Base-by-base conservation (phyloP, 2,113 vertebrate species). In the Nerophis ophidion region DNA sequence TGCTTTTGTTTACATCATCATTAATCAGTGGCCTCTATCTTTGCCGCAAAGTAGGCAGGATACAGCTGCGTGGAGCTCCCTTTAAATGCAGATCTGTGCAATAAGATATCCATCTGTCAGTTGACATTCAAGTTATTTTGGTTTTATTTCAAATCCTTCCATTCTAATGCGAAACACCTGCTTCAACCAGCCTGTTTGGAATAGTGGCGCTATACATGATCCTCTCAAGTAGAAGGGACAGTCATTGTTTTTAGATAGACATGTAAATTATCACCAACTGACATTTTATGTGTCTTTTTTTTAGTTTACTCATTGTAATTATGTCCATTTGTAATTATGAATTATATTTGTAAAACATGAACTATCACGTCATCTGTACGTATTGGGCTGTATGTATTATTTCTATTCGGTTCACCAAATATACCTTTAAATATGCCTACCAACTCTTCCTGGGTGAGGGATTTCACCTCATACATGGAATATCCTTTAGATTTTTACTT, bases 1-100 rank as follows among this genome's bases (percentile, higher is more conserved):
- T 67, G 56, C 1, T 58, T 72, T 66, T 80, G 74, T 83, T 84
- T 81, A 85, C 80, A 80, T 66, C 40, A 26, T 48, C 34, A 61
- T 48, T 44, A 46, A 64, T 45, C 34, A 60, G 8, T 71, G 45
- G 60, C 45, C 8, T 58, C 64, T 66, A 59, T 56, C 57, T 72
- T 75, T 79, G 70, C 72, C 77, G 74, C 79, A 81, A 82, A 81
- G 81, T 85, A 77, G 83, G 79, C 85, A 81, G 83, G 81, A 66
- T 78, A 79, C 82, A 81, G 79, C 79, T 68, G 72, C 75, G 70
- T 77, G 58, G 74, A 71, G 61, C 63, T 61, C 67, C 73, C 65
- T 48, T 26, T 53, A 33, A 47, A 34, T 54, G 48, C 45, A 70
- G 64, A 46, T 66, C 52, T 75, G 69, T 81, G 81, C 76, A 80